These are phyloP conservation scores for Sialia sialis DNA, from an alignment of 2,113 vertebrate genomes.

Conservation along the genomic window DNA sequence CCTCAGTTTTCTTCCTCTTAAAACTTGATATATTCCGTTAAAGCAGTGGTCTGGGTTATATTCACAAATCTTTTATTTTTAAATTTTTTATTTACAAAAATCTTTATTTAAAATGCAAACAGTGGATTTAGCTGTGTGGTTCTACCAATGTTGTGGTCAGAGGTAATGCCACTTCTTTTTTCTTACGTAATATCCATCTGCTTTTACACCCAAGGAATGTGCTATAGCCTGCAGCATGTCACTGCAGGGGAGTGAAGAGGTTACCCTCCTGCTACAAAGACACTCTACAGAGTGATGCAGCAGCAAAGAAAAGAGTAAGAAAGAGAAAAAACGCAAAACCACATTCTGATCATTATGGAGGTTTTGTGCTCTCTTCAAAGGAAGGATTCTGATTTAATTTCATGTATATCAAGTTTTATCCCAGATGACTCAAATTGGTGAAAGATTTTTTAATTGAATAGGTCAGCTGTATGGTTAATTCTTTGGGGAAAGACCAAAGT, in stretches of 20 bases:
- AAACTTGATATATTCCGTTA: background rate
- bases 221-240: background rate
- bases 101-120: background rate
- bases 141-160: background rate
- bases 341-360: background rate
- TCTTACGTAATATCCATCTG: background rate
- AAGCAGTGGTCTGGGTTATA: background rate
- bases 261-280: background rate
- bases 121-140: background rate
- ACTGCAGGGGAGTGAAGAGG: background rate
- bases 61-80: background rate
- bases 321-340: background rate
- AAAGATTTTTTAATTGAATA: conserved; percentile 33
- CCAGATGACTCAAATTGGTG: background rate
- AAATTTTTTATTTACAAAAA: background rate
- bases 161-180: background rate
- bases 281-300: background rate
- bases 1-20: background rate
- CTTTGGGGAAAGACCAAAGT: background rate
- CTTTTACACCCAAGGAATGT: background rate
- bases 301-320: background rate
- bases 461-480: background rate
- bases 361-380: background rate
- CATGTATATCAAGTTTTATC: background rate
- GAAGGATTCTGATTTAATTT: conserved; percentile 22